Conservation (phyloP, 2,888 invertebrate species). For the Raillietiella orientalis region DNA sequence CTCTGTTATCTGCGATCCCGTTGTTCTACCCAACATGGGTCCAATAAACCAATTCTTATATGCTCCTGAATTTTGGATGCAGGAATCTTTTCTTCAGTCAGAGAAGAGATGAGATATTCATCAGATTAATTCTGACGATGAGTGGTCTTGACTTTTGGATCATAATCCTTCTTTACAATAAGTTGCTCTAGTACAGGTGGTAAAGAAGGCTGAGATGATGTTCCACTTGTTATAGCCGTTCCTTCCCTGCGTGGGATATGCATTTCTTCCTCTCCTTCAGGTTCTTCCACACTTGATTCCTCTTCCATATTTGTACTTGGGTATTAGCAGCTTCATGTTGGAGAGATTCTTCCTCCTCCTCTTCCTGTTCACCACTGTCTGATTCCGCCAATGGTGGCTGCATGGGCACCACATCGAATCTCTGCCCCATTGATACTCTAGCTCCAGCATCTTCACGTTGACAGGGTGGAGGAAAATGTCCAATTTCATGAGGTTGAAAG, state of each 20-base stretch:
- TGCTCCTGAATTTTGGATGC: conserved; percentile 93
- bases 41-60: conserved; percentile 78
- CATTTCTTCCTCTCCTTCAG: conserved; percentile 45
- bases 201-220: conserved; percentile 30
- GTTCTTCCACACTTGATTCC: conserved; percentile 21
- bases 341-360: conserved; percentile 38
- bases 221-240: conserved; percentile 5
- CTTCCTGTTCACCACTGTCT: conserved; percentile 27
- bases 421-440: conserved; percentile 48
- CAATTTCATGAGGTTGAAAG: conserved; percentile 81
- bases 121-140: conserved; percentile 21
- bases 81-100: conserved; percentile 89
- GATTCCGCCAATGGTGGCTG: conserved; percentile 16
- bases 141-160: conserved; percentile 85
- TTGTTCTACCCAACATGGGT: conserved; percentile 93
- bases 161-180: conserved; percentile 75
- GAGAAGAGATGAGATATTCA: conserved; percentile 83
- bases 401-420: conserved; percentile 8
- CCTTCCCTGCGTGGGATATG: conserved; percentile 69
- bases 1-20: conserved; percentile 77
- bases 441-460: conserved; percentile 92
- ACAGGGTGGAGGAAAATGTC: conserved; percentile 86
- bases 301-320: conserved; percentile 7
- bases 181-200: conserved; percentile 74
- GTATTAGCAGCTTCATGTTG: conserved; percentile 4